Evolutionary conservation across 2,113 vertebrate species (phyloP), one percentile per base, ranked within the genome.

Genomic region (Neoarius graeffei): DNA sequence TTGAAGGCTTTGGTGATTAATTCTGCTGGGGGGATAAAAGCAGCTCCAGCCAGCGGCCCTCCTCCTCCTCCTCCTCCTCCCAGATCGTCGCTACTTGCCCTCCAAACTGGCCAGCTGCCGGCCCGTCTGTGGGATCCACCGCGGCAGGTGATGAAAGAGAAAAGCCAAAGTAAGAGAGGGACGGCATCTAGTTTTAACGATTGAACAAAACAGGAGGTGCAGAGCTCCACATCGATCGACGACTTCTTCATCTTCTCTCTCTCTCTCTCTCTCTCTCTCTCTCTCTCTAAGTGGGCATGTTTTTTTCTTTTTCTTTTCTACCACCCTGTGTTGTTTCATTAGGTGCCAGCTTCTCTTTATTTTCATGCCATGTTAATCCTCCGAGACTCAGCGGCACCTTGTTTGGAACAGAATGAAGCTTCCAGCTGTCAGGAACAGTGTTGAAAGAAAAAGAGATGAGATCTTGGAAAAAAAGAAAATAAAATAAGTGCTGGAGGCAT

Each of bases 11-110:
- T 94, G 94, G 94, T 96, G 95, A 95, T 95, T 95, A 95, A 95
- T 95, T 95, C 95, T 95, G 93, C 93, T 93, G 94, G 92, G 94
- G 94, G 93, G 95, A 96, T 95, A 93, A 96, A 96, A 96, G 94
- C 92, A 66, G 83, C 89, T 87, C 62, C 86, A 84, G 83, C 90
- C 83, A 86, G 84, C 86, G 76, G 85, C 88, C 84, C 88, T 85
- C 86, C 66, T 80, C 89, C 81, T 85, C 86, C 66, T 80, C 89
- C 81, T 79, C 69, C 81, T 71, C 71, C 77, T 89, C 92, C 76
- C 80, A 91, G 92, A 64, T 83, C 86, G 56, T 59, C 64, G 83
- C 79, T 57, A 62, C 88, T 87, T 85, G 83, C 77, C 81, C 86
- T 71, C 84, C 74, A 79, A 84, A 76, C 87, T 92, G 91, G 90